phyloP scores from a whole-genome alignment of 2,113 vertebrate species.

The Beaufortia kweichowensis region DNA sequence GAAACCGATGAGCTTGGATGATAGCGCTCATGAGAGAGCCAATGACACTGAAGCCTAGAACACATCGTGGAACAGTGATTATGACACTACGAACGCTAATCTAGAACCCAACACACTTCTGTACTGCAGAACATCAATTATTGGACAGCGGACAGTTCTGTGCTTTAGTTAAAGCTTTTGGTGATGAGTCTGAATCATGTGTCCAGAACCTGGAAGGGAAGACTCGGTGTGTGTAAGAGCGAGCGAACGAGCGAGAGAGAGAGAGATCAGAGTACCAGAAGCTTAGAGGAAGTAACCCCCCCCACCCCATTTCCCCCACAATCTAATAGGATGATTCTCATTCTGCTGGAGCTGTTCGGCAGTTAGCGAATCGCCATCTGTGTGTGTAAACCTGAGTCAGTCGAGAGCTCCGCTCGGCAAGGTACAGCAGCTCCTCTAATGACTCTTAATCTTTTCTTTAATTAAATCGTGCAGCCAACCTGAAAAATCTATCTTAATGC shows the following conservation, averaged over 20 bases:
- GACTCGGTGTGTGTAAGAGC: background rate
- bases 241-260: background rate
- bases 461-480: slow-evolving; percentile 99
- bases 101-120: background rate
- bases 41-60: background rate
- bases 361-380: slow-evolving; percentile 99
- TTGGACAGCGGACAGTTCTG: background rate
- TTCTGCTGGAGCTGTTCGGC: slow-evolving; percentile 98
- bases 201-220: background rate
- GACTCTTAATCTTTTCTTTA: slow-evolving; percentile 99
- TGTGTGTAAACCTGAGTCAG: slow-evolving; percentile 99
- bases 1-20: background rate
- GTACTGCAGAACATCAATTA: background rate
- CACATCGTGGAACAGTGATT: background rate
- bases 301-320: slow-evolving; percentile 78
- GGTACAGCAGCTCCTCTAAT: slow-evolving; percentile 99
- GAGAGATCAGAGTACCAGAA: background rate
- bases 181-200: background rate
- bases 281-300: slow-evolving; percentile 64
- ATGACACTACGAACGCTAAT: background rate
- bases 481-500: slow-evolving; percentile 99
- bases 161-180: background rate
- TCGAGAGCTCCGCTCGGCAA: slow-evolving; percentile 99
- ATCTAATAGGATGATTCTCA: slow-evolving; percentile 99
- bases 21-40: background rate